Evolutionary conservation across 92 coral and sea anemone species (phyloP), one percentile per base, ranked within the genome.

Genomic region (Anthopleura xanthogrammica): DNA sequence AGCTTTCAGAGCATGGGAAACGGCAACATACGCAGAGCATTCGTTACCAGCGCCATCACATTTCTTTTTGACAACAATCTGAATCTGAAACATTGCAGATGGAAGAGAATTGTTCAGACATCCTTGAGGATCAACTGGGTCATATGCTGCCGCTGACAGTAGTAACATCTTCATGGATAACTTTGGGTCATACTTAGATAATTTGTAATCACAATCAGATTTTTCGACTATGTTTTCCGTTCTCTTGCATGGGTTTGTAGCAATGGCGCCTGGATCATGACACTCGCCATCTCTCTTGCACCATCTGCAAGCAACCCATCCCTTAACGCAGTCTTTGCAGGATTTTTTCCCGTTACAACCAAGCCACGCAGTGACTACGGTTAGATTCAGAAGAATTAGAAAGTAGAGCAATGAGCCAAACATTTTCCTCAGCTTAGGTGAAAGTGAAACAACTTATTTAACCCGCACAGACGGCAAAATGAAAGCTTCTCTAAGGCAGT

Each of bases 21-120:
- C 81, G 19, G 93, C 96, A 5, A 90, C 84, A 80, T 75, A 92
- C 19, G 92, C 92, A 19, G 90, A 88, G 76, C 94, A 91, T 0
- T 82, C 46, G 43, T 87, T 74, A 54, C 75, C 85, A 42, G 52
- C 11, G 12, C 79, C 43, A 57, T 90, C 87, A 54, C 94, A 91
- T 2, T 74, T 54, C 75, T 70, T 89, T 23, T 88, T 91, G 56
- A 88, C 82, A 5, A 91, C 75, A n/a, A 16, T 55, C 41, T 65
- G 70, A 14, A 90, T 39, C 46, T 83, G 42, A 68, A 91, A 80
- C 7, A 77, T 81, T 23, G 77, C 81, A 41, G 85, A 76, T 52
- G 88, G 83, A 46, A 87, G 60, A 24, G 88, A 80, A 77, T 91
- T 85, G 29, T 83, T 78, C 8, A 90, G 83, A 60, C 89, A 87